Conservation (phyloP, 2,797 vertebrate genomes). For the Choloepus didactylus region DNA sequence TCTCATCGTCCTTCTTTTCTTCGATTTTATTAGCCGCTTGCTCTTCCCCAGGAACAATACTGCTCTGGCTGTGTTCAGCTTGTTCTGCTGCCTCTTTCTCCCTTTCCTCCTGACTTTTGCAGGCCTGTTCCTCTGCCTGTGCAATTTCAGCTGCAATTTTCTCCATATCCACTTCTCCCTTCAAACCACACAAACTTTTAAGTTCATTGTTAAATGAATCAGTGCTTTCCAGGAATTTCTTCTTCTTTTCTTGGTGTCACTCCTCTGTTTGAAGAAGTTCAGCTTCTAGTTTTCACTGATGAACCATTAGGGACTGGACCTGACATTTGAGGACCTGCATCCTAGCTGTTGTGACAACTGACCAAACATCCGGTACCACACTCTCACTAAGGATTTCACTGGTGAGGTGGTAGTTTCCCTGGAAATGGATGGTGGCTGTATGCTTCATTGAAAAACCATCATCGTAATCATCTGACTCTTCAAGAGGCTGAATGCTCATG, state of each 20-base stretch:
- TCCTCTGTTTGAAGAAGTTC: slow-evolving; percentile 98
- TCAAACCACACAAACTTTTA: slow-evolving; percentile 96
- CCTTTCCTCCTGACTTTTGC: no score
- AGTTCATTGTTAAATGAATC: slow-evolving; percentile 85
- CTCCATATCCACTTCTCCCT: slow-evolving; percentile 99
- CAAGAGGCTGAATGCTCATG: slow-evolving; percentile 56
- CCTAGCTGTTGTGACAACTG: no score
- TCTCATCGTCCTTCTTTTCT: no score
- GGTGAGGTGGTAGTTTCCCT: not conserved
- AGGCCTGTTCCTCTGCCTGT: no score
- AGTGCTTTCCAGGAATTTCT: slow-evolving; percentile 97
- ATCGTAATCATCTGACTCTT: not conserved
- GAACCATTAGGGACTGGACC: slow-evolving; percentile 86
- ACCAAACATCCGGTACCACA: no score
- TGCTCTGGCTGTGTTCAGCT: slow-evolving; percentile 78
- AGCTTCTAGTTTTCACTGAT: slow-evolving; percentile 97
- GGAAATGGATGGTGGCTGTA: not conserved
- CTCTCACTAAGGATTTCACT: no score
- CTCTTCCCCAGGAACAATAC: no score
- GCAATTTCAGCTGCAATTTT: slow-evolving; percentile 88
- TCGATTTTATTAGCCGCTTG: no score
- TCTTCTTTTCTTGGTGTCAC: slow-evolving; percentile 97
- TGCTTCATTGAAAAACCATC: not conserved
- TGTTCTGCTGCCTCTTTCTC: no score
- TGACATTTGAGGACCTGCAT: no score